Evolutionary conservation across 2,888 invertebrate species (phyloP), one percentile per base, ranked within the genome.

Genomic region (Philereme vetulata): DNA sequence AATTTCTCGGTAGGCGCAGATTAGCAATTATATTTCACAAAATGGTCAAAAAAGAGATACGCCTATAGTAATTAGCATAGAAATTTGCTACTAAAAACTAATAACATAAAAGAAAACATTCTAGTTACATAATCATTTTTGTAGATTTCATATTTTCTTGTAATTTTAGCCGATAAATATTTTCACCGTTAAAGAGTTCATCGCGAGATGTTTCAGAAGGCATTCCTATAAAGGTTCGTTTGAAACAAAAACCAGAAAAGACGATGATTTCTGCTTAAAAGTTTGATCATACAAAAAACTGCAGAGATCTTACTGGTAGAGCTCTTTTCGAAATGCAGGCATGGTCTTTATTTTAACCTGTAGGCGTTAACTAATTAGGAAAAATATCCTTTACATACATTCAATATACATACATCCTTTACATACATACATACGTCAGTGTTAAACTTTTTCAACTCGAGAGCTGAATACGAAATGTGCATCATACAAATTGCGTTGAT

Each of bases 11-110:
- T 66, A 53, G 62, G 57, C 61, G 51, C 42, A 38, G 55, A 61
- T 64, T 57, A 66, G 52, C 60, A 62, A 67, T 65, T 65, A 57
- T 51, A 54, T 62, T 54, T 55, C 11, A 58, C 50, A 64, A 65
- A 65, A 68, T 54, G 34, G 51, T 51, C 43, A 51, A 57, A 58
- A 40, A 46, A 51, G n/a, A 53, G 45, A 35, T 9, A 11, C 5
- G 5, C 5, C 42, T 35, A 32, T 38, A n/a, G 53, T 59, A 59
- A 59, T 59, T 53, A 59, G 8, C 52, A 58, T 58, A 33, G 10
- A 34, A 58, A 53, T 58, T 38, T 35, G 36, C 10, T 1, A 44
- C 11, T 53, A 49, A 42, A 45, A 46, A 9, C 3, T 21, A n/a
- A n/a, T n/a, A n/a, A n/a, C n/a, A n/a, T n/a, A n/a, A n/a, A n/a